phyloP scores from a whole-genome alignment of 2,113 vertebrate species.

The Prinia subflava region DNA sequence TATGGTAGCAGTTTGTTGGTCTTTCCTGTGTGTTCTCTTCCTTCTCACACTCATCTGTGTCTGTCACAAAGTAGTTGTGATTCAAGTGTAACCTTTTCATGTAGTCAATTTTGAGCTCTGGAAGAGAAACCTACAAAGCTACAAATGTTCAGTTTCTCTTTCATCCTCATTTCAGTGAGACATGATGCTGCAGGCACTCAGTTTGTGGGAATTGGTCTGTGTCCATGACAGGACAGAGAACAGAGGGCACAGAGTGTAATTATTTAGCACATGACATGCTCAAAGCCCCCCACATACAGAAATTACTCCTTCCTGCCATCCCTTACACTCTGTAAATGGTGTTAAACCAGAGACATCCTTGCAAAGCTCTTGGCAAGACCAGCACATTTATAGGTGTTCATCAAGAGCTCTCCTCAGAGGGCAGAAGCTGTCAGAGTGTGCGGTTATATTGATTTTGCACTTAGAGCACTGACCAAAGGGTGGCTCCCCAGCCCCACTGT shows the following conservation, averaged over 20 bases:
- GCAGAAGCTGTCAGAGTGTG: neutral
- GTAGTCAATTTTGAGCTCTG: neutral
- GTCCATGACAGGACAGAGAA: neutral
- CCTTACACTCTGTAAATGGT: neutral
- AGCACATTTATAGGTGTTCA: neutral
- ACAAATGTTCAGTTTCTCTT: neutral
- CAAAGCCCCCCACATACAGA: neutral
- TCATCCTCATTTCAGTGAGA: neutral
- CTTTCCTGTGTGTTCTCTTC: neutral
- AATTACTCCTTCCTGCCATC: neutral
- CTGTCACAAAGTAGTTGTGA: neutral
- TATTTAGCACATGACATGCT: neutral
- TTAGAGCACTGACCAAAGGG: constrained; percentile 15
- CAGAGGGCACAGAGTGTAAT: rapidly evolving
- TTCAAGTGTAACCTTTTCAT: neutral
- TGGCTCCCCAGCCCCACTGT: constrained; percentile 23
- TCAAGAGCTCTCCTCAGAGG: neutral
- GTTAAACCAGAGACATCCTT: neutral
- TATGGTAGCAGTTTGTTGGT: neutral
- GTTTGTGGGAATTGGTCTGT: neutral
- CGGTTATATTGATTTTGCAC: neutral
- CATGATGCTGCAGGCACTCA: neutral
- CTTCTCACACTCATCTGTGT: neutral
- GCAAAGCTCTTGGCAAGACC: neutral
- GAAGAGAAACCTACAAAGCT: neutral